A percentile compares a stretch with the other conserved stretches of the same genome.
Conservation (phyloP, 2,113 vertebrate genomes). For the Tachycineta bicolor region DNA sequence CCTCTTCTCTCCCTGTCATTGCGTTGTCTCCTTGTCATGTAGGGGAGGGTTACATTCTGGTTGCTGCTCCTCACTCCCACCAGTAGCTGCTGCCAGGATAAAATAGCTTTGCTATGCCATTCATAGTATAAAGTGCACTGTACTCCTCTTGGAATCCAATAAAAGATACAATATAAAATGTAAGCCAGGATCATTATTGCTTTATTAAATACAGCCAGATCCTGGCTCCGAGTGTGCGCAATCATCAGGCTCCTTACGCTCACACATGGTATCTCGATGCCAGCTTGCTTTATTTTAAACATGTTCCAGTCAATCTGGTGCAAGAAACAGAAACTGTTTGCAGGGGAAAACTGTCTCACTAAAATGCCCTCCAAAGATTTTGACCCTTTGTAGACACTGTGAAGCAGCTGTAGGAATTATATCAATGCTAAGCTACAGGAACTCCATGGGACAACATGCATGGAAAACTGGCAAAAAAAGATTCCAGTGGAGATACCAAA, state of each 20-base stretch:
- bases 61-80: constrained; percentile 46
- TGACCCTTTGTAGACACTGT: background rate
- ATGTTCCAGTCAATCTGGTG: constrained; percentile 21
- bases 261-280: background rate
- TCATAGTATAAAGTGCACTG: constrained; percentile 47
- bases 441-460: background rate
- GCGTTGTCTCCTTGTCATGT: constrained; percentile 28
- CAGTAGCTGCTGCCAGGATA: constrained; percentile 54
- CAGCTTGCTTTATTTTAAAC: constrained; percentile 43
- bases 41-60: constrained; percentile 12
- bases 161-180: constrained; percentile 51
- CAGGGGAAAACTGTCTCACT: background rate
- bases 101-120: constrained; percentile 48
- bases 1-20: constrained; percentile 45
- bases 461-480: background rate
- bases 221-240: background rate
- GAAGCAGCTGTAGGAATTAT: background rate
- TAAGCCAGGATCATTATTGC: constrained; percentile 49
- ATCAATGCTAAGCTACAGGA: background rate
- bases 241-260: background rate
- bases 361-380: constrained; percentile 9
- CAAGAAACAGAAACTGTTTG: constrained; percentile 30
- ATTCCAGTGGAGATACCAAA: background rate
- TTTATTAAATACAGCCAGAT: constrained; percentile 55
- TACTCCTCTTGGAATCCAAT: constrained; percentile 42